phyloP scores from a whole-genome alignment of 2,888 invertebrate genomes.

The Globia sparganii region DNA sequence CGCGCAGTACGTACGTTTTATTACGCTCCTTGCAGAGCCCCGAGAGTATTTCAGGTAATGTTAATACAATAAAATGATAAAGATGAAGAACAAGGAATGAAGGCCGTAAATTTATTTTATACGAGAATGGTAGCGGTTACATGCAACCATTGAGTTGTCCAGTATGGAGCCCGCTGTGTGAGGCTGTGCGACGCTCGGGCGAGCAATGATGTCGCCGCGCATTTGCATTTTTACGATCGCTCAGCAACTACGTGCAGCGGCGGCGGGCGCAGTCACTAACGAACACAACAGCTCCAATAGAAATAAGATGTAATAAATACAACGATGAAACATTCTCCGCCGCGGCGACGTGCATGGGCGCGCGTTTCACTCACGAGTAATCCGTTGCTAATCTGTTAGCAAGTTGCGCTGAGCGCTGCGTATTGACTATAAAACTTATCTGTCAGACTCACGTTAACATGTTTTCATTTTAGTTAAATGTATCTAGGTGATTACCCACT shows the following conservation, averaged over 20 bases:
- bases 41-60: not conserved
- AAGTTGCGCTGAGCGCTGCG: not conserved
- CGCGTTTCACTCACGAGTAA: not conserved
- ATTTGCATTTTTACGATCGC: not conserved
- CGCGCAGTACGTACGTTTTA: not conserved
- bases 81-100: not conserved
- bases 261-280: not conserved
- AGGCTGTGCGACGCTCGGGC: not conserved
- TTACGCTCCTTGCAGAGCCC: not conserved
- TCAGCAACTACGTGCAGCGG: not conserved
- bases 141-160: not conserved
- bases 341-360: not conserved
- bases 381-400: not conserved
- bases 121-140: not conserved
- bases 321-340: not conserved
- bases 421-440: not conserved
- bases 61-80: not conserved
- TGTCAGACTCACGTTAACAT: no score
- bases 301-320: not conserved
- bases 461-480: not conserved
- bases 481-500: not conserved
- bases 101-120: not conserved
- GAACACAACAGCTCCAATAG: not conserved
- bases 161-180: not conserved
- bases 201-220: not conserved